Evolutionary conservation across 2,888 invertebrate species (phyloP).

Genomic region (Erynnis tages): DNA sequence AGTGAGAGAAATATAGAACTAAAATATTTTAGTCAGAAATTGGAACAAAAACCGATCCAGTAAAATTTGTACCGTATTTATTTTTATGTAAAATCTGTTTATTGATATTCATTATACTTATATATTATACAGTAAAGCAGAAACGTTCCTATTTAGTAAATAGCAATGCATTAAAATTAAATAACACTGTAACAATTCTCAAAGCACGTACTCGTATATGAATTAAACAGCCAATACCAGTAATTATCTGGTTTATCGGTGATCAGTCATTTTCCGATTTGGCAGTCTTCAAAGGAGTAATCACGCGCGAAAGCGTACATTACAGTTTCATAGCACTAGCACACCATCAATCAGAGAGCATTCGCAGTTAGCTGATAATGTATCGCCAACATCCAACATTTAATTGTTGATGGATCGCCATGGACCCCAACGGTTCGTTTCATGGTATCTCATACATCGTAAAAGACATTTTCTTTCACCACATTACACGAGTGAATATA

Average conservation of each 20-base stretch:
- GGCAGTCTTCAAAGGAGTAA: conserved; percentile 45
- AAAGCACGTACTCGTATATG: not conserved
- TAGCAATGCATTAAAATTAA: not conserved
- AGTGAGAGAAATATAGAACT: too few relatives aligned
- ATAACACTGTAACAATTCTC: not conserved
- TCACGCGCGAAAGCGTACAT: conserved; percentile 48
- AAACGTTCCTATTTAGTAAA: too few relatives aligned
- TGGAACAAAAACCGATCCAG: too few relatives aligned
- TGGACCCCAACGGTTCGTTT: conserved; percentile 44
- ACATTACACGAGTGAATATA: too few relatives aligned
- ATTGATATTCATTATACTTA: too few relatives aligned
- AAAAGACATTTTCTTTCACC: not conserved
- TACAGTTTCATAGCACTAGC: conserved; percentile 58
- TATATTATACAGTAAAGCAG: too few relatives aligned
- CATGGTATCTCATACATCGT: conserved; percentile 10
- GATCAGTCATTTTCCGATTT: conserved; percentile 58
- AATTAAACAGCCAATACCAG: conserved; percentile 1
- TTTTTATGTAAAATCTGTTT: too few relatives aligned
- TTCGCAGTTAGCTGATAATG: conserved; percentile 66
- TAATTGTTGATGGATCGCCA: conserved; percentile 77
- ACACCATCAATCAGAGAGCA: conserved; percentile 69
- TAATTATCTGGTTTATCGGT: conserved; percentile 47
- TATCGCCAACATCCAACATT: conserved; percentile 71
- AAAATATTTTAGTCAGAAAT: too few relatives aligned
- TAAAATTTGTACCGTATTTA: too few relatives aligned